Evolutionary conservation across 2,888 invertebrate genomes (phyloP).

Genomic region (Andrena fulva): DNA sequence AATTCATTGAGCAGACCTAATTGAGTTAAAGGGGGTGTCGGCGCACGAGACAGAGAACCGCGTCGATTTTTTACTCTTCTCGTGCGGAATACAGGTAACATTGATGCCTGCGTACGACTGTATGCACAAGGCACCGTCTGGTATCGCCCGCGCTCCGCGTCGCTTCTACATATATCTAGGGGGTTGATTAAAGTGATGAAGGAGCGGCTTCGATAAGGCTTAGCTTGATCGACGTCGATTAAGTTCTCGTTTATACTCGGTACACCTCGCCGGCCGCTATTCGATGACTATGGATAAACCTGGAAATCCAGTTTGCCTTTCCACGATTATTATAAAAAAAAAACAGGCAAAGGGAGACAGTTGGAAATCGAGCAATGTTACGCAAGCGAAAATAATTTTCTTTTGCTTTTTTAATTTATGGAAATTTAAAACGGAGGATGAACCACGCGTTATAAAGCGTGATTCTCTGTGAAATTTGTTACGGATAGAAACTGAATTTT

Average conservation of each 20-base stretch:
- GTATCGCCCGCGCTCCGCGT: conserved; percentile 40
- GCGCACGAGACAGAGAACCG: conserved; percentile 24
- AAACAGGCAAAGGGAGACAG: not conserved
- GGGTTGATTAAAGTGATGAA: conserved; percentile 82
- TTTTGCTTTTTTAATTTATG: not conserved
- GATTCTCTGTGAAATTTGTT: no score
- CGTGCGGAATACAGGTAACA: conserved; percentile 53
- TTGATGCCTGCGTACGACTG: conserved; percentile 63
- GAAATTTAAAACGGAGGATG: no score
- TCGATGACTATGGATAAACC: conserved; percentile 34
- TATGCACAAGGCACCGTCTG: conserved; percentile 57
- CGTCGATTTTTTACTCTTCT: conserved; percentile 37
- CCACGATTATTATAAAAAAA: not conserved
- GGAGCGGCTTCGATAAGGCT: conserved; percentile 82
- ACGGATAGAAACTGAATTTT: no score
- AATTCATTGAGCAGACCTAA: conserved; percentile 41
- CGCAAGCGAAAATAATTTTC: not conserved
- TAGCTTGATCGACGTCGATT: conserved; percentile 69
- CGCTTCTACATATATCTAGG: conserved; percentile 63
- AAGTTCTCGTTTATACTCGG: conserved; percentile 57
- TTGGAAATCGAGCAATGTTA: no score
- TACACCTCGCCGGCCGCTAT: conserved; percentile 37
- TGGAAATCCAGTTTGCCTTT: conserved; percentile 17
- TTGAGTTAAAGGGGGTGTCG: conserved; percentile 32
- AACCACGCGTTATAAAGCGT: no score